Base-by-base conservation (phyloP, 1,140 invertebrate species). In the Babylonia areolata region DNA sequence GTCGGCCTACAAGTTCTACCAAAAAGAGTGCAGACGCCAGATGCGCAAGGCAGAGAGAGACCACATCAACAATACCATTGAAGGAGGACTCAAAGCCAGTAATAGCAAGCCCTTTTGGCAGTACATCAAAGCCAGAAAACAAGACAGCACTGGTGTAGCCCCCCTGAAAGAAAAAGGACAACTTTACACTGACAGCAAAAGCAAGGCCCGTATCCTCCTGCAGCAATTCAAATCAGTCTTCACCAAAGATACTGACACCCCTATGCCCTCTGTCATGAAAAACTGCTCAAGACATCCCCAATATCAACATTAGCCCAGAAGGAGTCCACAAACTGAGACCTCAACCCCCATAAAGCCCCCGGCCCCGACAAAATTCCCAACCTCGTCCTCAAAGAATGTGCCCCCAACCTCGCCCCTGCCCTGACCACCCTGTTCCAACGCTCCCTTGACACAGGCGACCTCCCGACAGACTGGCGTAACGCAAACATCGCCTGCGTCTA, bases 11-110 rank as follows among this genome's bases (percentile, higher is more conserved):
- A 77, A 73, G 28, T n/a, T 39, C 6, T 85, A 73, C 40, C 86
- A 87, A 33, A 80, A 73, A 28, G 58, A 88, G 31, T 88, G 87
- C 46, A 86, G 82, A 35, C 75, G 54, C 46, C 33, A 33, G 37
- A 75, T 87, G 46, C 86, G 86, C 39, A 64, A 64, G n/a, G 6
- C 6, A n/a, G 75, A 46, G 5, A 77, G 77, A 75, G 58, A 89
- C 71, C 84, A 81, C 54, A 73, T 79, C n/a, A 84, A 84, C n/a
- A 69, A 87, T 28, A n/a, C 78, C 12, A 87, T 81, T 40, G 88
- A 88, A 81, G 40, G 39, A 35, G 11, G 85, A 46, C 85, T 86
- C 23, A 6, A 28, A 23, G 5, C n/a, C 17, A 64, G 23, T n/a
- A 23, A 23, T 23, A 81, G 73, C 39, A 37, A 73, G 17, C 69